Percentiles rank a stretch among this genome's conserved stretches.
These are phyloP conservation scores for Strigamia maritima DNA, from an alignment of 2,888 invertebrate genomes.

Conservation along the genomic window DNA sequence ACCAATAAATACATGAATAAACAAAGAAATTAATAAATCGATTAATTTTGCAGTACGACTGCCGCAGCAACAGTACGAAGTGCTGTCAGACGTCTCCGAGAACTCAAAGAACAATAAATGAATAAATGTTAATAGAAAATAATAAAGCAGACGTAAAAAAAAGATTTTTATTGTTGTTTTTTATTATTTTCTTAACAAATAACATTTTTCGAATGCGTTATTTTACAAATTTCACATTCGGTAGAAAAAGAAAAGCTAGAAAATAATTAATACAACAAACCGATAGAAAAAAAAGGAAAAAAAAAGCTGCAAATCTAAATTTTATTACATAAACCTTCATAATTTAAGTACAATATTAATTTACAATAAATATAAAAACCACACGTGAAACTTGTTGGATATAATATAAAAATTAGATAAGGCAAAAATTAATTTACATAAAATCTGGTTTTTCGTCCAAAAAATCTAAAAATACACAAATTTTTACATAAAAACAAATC, in stretches of 20 bases:
- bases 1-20: not conserved
- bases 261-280: not conserved
- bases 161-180: not conserved
- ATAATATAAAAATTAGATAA: not conserved
- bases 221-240: not conserved
- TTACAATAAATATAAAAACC: conserved; percentile 12
- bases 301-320: not conserved
- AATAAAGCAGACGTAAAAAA: not conserved
- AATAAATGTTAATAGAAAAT: not conserved
- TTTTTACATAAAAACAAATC: not conserved
- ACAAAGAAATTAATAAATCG: conserved; percentile 22
- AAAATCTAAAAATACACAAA: not conserved
- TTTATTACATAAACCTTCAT: conserved; percentile 6
- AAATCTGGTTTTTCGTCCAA: not conserved
- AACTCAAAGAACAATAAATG: conserved; percentile 71
- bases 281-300: not conserved
- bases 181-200: not conserved
- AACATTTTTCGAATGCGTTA: not conserved
- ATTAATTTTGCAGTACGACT: conserved; percentile 64
- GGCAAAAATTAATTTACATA: not conserved
- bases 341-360: conserved; percentile 15
- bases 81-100: conserved; percentile 93
- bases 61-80: conserved; percentile 97
- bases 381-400: not conserved
- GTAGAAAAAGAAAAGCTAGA: not conserved